Base-by-base conservation (phyloP, 23 tunicate species). In the Botrylloides violaceus region DNA sequence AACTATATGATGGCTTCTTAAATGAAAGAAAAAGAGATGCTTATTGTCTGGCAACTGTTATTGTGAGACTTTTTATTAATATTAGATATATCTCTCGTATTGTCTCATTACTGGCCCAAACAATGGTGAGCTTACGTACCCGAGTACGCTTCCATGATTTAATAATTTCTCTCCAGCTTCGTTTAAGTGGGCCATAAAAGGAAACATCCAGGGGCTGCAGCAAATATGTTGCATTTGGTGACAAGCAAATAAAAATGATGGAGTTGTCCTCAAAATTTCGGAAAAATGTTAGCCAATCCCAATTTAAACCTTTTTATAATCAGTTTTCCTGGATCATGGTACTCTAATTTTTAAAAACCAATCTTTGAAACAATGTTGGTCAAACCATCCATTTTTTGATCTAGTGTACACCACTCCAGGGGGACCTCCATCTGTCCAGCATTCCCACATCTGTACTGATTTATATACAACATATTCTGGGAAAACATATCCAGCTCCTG, bases 381-480 rank as follows among this genome's bases (percentile, higher is more conserved):
- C 70, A 72, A 72, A 76, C 81, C 81, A 76, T 3, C 81, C 81
- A 21, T 38, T 60, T 43, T 29, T 76, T 23, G 81, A 60, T 24
- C 72, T 70, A 59, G 61, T 76, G 81, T 76, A 76, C 24, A 58
- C 49, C 3, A 71, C 61, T 28, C 30, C 29, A 3, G 71, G 33
- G 48, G 77, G 77, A 6, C 70, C 77, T 47, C 77, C 77, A 22
- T 72, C 64, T 63, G 49, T 72, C 70, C 77, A 72, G 4, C 63
- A 47, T 21, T 62, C 32, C 77, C 71, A 72, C 4, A 72, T 39
- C 48, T 72, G 36, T 58, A 47, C 77, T 4, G 77, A 30, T 22
- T 72, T 72, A 22, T 58, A 72, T 9, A 72, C 77, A 29, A 72
- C 35, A 29, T 72, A 72, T 43, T 9, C 72, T 66, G 50, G 72